Percentiles rank a stretch among this genome's conserved stretches.
Evolutionary conservation across 2,113 vertebrate species (phyloP).

Genomic region (Dasyornis broadbenti): DNA sequence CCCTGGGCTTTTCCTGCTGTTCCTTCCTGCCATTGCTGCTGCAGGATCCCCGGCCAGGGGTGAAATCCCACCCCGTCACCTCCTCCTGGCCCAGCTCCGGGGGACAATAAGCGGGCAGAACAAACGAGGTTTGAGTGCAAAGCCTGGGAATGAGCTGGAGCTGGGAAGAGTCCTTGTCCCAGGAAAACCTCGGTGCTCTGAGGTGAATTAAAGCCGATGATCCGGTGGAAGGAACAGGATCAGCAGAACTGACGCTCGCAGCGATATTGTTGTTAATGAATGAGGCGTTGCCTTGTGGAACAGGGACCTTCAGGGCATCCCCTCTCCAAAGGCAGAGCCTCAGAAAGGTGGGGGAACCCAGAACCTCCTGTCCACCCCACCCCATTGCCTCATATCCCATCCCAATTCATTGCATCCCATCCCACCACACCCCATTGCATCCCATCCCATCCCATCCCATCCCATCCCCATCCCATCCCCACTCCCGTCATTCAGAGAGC

Average conservation of each 20-base stretch:
- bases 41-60: neutral
- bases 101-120: neutral
- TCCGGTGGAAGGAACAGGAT: neutral
- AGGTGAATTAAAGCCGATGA: neutral
- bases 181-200: neutral
- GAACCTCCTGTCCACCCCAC: fast-evolving
- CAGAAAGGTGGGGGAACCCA: neutral
- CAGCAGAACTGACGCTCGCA: neutral
- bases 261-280: neutral
- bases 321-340: neutral
- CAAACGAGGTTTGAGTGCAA: neutral
- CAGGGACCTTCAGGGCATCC: neutral
- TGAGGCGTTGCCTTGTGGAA: neutral
- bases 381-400: neutral
- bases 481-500: neutral
- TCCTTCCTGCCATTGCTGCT: conserved; percentile 31
- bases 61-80: neutral
- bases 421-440: neutral
- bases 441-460: neutral
- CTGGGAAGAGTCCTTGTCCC: neutral
- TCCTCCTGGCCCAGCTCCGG: neutral
- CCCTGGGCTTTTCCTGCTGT: conserved; percentile 30
- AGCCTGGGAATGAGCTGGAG: neutral
- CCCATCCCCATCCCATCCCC: neutral
- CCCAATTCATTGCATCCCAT: no score